Evolutionary conservation across 2,113 vertebrate genomes (phyloP).

Genomic region (Leucoraja erinaceus): DNA sequence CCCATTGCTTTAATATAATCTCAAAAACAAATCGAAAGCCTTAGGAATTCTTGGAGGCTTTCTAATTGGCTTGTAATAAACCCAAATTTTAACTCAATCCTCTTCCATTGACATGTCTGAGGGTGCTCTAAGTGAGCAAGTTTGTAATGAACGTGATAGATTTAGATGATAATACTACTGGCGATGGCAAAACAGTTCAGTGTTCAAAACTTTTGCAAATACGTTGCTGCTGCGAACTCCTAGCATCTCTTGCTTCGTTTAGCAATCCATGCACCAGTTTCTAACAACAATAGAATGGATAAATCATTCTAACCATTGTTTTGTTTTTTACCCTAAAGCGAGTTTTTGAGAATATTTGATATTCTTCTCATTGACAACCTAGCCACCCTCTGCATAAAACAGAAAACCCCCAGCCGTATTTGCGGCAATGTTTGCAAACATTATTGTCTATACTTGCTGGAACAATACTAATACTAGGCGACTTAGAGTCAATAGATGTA

Average conservation of each 20-base stretch:
- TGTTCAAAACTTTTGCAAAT: constrained; percentile 19
- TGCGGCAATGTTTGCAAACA: neutral
- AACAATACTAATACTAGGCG: neutral
- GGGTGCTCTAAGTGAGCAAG: constrained; percentile 21
- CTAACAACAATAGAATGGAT: neutral
- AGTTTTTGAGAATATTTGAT: neutral
- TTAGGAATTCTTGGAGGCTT: constrained; percentile 29
- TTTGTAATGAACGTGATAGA: constrained; percentile 29
- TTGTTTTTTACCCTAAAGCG: neutral
- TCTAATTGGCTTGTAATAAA: constrained; percentile 37
- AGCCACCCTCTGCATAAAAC: neutral
- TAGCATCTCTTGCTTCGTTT: neutral
- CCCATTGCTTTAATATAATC: constrained; percentile 34
- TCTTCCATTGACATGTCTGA: constrained; percentile 26
- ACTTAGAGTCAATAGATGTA: neutral
- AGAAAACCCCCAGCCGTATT: neutral
- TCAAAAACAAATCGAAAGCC: constrained; percentile 37
- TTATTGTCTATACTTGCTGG: neutral
- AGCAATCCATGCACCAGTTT: neutral
- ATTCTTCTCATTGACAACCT: neutral
- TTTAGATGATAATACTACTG: neutral
- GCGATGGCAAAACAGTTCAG: neutral
- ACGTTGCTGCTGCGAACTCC: neutral
- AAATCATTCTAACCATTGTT: neutral
- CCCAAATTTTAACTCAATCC: constrained; percentile 36